Evolutionary conservation across 2,113 vertebrate genomes (phyloP).

Genomic region (Ageneiosus marmoratus): DNA sequence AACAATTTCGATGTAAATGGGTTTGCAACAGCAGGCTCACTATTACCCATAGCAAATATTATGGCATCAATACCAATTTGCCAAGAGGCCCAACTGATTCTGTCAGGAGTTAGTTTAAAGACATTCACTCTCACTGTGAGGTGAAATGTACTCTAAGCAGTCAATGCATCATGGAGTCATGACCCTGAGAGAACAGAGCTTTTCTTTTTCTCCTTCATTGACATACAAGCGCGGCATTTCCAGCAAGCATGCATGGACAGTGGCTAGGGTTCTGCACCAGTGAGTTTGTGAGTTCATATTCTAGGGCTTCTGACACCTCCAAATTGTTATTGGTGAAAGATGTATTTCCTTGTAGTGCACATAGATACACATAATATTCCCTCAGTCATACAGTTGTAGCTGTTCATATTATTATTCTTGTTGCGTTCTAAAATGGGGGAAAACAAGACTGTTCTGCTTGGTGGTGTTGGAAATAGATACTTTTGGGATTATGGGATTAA

Average conservation of each 20-base stretch:
- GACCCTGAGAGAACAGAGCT: constrained; percentile 11
- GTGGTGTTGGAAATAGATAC: too few relatives aligned
- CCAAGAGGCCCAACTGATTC: constrained; percentile 21
- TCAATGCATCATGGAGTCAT: constrained; percentile 12
- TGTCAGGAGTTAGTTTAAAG: constrained; percentile 25
- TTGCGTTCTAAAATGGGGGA: neutral
- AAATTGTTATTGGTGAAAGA: neutral
- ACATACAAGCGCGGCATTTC: constrained; percentile 18
- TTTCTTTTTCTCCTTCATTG: neutral
- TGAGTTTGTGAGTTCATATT: constrained; percentile 10
- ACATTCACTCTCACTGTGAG: constrained; percentile 17
- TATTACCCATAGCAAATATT: constrained; percentile 27
- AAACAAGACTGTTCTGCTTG: neutral
- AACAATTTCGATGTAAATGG: constrained; percentile 27
- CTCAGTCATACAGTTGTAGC: neutral
- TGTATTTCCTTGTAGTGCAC: neutral
- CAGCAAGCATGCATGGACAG: neutral
- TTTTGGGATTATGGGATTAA: too few relatives aligned
- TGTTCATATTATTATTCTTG: neutral
- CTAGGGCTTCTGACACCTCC: neutral
- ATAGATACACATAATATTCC: neutral
- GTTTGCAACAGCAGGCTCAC: constrained; percentile 18
- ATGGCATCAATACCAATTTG: constrained; percentile 40
- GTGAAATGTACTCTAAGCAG: constrained; percentile 4
- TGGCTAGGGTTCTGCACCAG: neutral